Conservation (phyloP, 2,113 vertebrate species). For the Isichthys henryi region DNA sequence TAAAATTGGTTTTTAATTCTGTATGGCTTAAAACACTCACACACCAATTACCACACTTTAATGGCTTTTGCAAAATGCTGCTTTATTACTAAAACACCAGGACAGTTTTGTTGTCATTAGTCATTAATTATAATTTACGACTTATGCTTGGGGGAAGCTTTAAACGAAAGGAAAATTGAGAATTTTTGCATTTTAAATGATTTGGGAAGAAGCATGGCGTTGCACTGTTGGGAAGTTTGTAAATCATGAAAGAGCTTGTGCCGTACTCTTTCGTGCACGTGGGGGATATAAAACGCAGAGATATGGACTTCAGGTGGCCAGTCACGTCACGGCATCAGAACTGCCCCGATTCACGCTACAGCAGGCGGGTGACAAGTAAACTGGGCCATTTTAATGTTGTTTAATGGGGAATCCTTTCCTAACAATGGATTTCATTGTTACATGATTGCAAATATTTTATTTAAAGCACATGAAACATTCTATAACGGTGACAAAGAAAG, state of each 20-base stretch:
- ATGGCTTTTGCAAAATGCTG: conserved; percentile 3
- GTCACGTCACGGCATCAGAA: background rate
- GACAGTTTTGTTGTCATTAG: conserved; percentile 2
- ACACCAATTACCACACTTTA: background rate
- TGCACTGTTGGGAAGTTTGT: background rate
- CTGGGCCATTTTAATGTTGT: background rate
- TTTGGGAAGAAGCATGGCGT: background rate
- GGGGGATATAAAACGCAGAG: background rate
- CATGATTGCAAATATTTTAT: background rate
- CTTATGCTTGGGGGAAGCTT: background rate
- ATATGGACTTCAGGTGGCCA: background rate
- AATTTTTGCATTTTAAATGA: conserved; percentile 2
- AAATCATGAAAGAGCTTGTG: background rate
- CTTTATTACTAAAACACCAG: background rate
- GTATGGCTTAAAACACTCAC: background rate
- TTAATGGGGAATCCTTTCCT: background rate
- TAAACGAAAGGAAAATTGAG: background rate
- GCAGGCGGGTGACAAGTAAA: background rate
- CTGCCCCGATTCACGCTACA: background rate
- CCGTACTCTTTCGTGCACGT: no score
- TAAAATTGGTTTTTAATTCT: conserved; percentile 4
- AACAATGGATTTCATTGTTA: background rate
- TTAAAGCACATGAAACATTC: background rate
- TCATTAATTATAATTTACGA: background rate
- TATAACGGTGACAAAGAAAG: background rate